Conservation (phyloP, 2,113 vertebrate species). For the Cranoglanis bouderius region DNA sequence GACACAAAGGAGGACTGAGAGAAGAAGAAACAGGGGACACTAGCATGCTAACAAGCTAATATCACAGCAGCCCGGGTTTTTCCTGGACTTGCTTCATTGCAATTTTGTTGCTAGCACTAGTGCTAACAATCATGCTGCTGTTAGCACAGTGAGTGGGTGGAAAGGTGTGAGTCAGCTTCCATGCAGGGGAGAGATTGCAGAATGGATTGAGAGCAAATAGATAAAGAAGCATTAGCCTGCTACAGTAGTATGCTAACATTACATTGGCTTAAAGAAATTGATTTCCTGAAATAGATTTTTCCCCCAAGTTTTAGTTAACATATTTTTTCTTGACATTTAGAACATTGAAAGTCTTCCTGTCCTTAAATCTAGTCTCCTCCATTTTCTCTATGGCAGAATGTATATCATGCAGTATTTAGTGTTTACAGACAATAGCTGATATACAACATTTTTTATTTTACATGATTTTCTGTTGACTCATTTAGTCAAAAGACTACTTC, state of each 20-base stretch:
- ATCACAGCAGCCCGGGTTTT: neutral
- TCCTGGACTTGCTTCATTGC: neutral
- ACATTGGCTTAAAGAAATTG: neutral
- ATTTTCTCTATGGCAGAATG: neutral
- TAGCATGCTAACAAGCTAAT: conserved; percentile 11
- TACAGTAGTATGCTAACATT: neutral
- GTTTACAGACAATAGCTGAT: neutral
- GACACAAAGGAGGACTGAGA: neutral
- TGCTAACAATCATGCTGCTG: neutral
- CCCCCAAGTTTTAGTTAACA: neutral
- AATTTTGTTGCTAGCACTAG: neutral
- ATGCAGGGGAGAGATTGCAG: neutral
- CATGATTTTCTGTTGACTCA: neutral
- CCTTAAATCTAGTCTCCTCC: neutral
- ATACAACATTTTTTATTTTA: neutral
- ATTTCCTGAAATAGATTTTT: neutral
- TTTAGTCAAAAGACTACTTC: neutral
- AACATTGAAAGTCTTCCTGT: neutral
- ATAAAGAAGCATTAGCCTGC: neutral
- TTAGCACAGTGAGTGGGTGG: neutral
- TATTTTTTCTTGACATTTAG: neutral
- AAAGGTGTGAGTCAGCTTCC: conserved; percentile 3
- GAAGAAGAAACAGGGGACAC: neutral
- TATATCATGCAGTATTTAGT: neutral
- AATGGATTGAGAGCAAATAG: neutral